Percentiles rank a stretch among this genome's conserved stretches.
Conservation (phyloP, 1,140 invertebrate genomes). For the Microplitis demolitor region DNA sequence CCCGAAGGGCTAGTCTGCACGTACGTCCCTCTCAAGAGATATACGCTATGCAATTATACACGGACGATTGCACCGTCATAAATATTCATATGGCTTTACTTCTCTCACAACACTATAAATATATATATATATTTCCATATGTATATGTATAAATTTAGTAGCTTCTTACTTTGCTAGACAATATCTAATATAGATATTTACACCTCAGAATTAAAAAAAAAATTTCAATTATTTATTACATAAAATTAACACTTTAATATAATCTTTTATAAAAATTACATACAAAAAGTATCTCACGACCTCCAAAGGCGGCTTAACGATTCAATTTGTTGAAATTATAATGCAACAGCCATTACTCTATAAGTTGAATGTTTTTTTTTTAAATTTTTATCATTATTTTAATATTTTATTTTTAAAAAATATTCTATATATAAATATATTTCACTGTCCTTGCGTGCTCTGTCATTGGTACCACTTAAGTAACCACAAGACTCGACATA, state of each 20-base stretch:
- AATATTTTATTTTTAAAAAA: too few relatives aligned
- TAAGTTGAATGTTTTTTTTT: neutral
- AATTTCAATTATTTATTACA: too few relatives aligned
- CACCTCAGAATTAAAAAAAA: too few relatives aligned
- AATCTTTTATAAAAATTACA: neutral
- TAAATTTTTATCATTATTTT: too few relatives aligned
- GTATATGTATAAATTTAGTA: neutral
- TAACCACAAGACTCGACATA: slow-evolving; percentile 23
- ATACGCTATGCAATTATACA: slow-evolving; percentile 16
- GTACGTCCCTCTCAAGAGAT: slow-evolving; percentile 1
- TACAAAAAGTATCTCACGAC: neutral
- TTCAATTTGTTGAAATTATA: slow-evolving; percentile 13
- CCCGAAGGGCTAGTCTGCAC: slow-evolving; percentile 1
- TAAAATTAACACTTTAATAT: neutral
- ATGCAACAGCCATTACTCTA: neutral
- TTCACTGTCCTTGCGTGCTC: slow-evolving; percentile 25
- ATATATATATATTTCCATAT: neutral
- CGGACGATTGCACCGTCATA: slow-evolving; percentile 14
- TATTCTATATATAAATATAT: too few relatives aligned
- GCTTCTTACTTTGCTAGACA: neutral
- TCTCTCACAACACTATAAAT: neutral
- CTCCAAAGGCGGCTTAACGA: neutral
- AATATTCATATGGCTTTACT: slow-evolving; percentile 7
- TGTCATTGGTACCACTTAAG: slow-evolving; percentile 44
- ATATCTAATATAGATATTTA: neutral